Conservation (phyloP, 2,797 vertebrate genomes). For the Ptychadena robeensis region DNA sequence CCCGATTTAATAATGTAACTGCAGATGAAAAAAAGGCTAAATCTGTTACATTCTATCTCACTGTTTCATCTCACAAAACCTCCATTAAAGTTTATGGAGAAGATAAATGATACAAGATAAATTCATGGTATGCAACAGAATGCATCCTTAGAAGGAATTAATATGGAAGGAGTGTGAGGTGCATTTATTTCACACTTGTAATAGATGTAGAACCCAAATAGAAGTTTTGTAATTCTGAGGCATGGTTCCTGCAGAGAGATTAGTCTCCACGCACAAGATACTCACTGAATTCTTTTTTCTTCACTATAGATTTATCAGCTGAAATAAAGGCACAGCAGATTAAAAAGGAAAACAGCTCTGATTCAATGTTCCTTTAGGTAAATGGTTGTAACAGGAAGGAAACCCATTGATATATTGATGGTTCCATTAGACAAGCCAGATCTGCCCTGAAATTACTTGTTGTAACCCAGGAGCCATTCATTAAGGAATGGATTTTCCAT, state of each 20-base stretch:
- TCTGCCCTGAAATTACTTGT: constrained; percentile 47
- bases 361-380: constrained; percentile 20
- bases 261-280: background rate
- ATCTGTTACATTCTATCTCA: background rate
- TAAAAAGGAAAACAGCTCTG: background rate
- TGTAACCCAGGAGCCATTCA: constrained; percentile 51
- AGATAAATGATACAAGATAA: background rate
- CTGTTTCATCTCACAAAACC: constrained; percentile 13
- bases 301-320: constrained; percentile 10
- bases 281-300: background rate
- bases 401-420: constrained; percentile 47
- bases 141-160: background rate
- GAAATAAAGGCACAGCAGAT: constrained; percentile 4
- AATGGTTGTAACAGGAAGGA: constrained; percentile 35
- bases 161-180: background rate
- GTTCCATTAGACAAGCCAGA: constrained; percentile 46
- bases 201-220: background rate
- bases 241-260: background rate
- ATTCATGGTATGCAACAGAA: constrained; percentile 5
- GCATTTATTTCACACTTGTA: background rate
- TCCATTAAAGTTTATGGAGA: constrained; percentile 7
- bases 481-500: constrained; percentile 56
- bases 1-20: background rate
- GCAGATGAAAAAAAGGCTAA: background rate
- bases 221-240: background rate